A percentile compares a stretch with the other conserved stretches of the same genome.
Conservation (phyloP, 92 coral and sea anemone species). For the Ricordea florida region DNA sequence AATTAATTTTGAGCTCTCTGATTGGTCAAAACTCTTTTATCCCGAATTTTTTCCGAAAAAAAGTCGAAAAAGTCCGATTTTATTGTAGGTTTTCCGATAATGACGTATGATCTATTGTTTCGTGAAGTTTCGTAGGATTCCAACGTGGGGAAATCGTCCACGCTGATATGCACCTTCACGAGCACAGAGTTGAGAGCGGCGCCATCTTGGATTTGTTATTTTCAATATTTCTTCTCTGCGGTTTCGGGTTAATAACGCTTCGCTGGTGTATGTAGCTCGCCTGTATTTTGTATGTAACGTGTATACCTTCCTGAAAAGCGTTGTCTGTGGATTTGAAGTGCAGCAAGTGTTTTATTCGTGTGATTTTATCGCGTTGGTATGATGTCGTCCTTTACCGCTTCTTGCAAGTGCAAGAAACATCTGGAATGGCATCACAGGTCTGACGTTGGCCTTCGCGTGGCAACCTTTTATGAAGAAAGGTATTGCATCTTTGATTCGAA, state of each 20-base stretch:
- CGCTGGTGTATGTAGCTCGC: neutral
- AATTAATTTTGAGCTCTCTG: slow-evolving; percentile 31
- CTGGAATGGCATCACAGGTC: slow-evolving; percentile 14
- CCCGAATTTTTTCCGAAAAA: neutral
- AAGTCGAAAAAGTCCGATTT: slow-evolving; percentile 34
- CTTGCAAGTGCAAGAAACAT: slow-evolving; percentile 11
- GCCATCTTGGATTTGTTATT: neutral
- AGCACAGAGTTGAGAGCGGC: slow-evolving; percentile 8
- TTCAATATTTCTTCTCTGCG: neutral
- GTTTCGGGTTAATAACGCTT: neutral
- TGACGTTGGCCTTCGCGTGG: neutral
- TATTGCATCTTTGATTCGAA: slow-evolving; percentile 23
- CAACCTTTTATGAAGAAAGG: slow-evolving; percentile 2
- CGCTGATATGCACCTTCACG: neutral
- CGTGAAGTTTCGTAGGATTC: slow-evolving; percentile 11
- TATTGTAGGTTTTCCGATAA: neutral
- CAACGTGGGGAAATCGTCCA: slow-evolving; percentile 29
- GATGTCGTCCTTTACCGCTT: slow-evolving; percentile 16
- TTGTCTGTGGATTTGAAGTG: too few relatives aligned
- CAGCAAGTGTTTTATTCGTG: neutral
- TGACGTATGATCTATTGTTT: slow-evolving; percentile 24
- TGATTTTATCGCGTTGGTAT: slow-evolving; percentile 1
- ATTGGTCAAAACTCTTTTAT: slow-evolving; percentile 19
- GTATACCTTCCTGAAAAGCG: neutral
- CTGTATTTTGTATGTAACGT: neutral